Evolutionary conservation across 64 coral and sea anemone species (phyloP), one percentile per base, ranked within the genome.

Genomic region (Acropora tenuis): DNA sequence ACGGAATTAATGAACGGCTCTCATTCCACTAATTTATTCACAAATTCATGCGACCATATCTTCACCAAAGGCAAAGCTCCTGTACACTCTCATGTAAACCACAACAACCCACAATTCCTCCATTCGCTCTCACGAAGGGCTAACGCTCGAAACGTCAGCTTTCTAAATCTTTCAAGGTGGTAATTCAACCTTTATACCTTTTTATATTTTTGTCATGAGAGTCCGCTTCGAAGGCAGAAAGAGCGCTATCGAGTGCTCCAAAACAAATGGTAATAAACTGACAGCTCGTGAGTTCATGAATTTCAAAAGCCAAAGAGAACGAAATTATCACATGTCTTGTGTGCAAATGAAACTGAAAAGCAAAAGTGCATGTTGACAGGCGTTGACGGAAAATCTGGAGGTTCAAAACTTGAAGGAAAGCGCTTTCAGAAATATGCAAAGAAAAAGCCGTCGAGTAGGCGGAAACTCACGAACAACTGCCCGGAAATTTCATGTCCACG

Each of bases 381-480:
- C 3, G 50, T 3, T 55, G 50, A 9, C 18, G 78, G 76, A 88
- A 73, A 89, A n/a, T n/a, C n/a, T n/a, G n/a, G n/a, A 10, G 61
- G 15, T 42, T 48, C 43, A 57, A 73, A 77, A 73, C 88, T 73
- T 82, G 81, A 59, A 9, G 65, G 88, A 47, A n/a, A 82, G 41
- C 72, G 58, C 13, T 49, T 20, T 55, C 46, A 90, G 63, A 81
- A 80, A 41, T 90, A 90, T 78, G 18, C 81, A 44, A 90, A 90
- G 55, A 90, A 52, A 5, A 47, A 90, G 88, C 71, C 43, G 74
- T 90, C 3, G 41, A 48, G 2, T 90, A 90, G 80, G 88, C 88
- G 42, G 88, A 91, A 76, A 76, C 44, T 6, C 66, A 91, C 17
- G 78, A 79, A 2, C 82, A 91, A 75, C 79, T 47, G 74, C 79